These are phyloP conservation scores for Drosophila eugracilis DNA, from an alignment of 1,140 invertebrate species.

Conservation along the genomic window DNA sequence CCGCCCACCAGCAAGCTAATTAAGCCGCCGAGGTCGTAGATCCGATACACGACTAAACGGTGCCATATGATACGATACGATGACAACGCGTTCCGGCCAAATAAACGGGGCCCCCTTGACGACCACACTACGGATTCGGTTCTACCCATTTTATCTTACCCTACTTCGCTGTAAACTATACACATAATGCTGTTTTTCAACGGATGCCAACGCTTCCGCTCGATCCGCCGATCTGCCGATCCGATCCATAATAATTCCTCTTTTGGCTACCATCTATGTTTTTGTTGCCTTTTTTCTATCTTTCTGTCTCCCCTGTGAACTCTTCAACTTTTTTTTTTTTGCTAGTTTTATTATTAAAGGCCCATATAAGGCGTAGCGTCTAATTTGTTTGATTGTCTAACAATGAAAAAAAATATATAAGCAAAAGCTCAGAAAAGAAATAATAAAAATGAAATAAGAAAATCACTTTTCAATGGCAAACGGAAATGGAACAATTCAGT, in stretches of 20 bases:
- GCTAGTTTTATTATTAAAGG: slow-evolving; percentile 72
- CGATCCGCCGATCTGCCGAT: slow-evolving; percentile 30
- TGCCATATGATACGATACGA: slow-evolving; percentile 8
- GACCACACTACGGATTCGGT: slow-evolving; percentile 27
- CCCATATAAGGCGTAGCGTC: slow-evolving; percentile 76
- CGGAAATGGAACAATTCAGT: slow-evolving; percentile 68
- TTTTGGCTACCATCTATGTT: slow-evolving; percentile 64
- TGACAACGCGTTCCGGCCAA: slow-evolving; percentile 59
- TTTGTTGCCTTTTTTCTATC: slow-evolving; percentile 8
- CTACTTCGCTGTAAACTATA: slow-evolving; percentile 20
- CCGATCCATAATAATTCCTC: slow-evolving; percentile 69
- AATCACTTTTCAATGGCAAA: slow-evolving; percentile 69
- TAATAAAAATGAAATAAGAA: slow-evolving; percentile 59
- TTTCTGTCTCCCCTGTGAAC: slow-evolving; percentile 32
- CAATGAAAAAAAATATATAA: slow-evolving; percentile 62
- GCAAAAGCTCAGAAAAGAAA: slow-evolving; percentile 41
- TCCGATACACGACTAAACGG: slow-evolving; percentile 23
- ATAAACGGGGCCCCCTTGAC: slow-evolving; percentile 27
- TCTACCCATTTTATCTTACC: slow-evolving; percentile 25
- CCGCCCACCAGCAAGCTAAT: slow-evolving; percentile 91
- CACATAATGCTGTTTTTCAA: slow-evolving; percentile 32
- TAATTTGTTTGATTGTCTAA: slow-evolving; percentile 83
- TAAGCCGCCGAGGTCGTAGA: slow-evolving; percentile 87
- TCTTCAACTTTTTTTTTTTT: slow-evolving; percentile 52
- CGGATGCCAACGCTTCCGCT: slow-evolving; percentile 64